Percentiles rank a stretch among this genome's conserved stretches.
These are phyloP conservation scores for human DNA, from an alignment of 2,113 vertebrate genomes.

Conservation along the genomic window GRCh38 chr7:83221501-83222000, in stretches of 20 bases:
- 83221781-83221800: background rate
- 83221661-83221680: background rate
- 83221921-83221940: background rate
- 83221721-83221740: background rate
- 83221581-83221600: background rate
- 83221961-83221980: background rate
- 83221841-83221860: background rate
- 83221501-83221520: background rate
- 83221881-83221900: background rate
- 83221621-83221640: background rate
- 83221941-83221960: background rate
- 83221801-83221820: background rate
- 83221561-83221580: background rate
- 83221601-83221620: background rate
- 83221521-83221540: background rate
- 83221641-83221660: background rate
- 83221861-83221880: background rate
- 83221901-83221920: background rate
- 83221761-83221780: background rate
- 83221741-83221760: background rate
- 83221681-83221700: background rate
- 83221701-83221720: background rate
- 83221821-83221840: background rate
- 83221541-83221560: background rate
- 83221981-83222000: background rate